Evolutionary conservation across 2,888 invertebrate species (phyloP).

Genomic region (Eristalinus aeneus): DNA sequence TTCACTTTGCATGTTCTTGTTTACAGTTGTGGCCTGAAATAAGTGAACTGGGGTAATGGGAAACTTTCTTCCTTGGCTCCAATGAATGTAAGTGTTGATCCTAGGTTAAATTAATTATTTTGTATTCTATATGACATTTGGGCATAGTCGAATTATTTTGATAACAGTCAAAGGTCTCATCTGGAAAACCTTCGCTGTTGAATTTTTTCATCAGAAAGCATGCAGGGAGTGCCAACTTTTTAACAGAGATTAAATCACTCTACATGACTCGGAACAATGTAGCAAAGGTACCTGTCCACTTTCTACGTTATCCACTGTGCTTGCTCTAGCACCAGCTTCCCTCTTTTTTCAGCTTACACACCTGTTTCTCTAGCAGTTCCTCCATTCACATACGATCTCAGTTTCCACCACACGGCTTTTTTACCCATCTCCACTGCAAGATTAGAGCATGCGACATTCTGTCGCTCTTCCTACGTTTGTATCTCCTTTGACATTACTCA

Average conservation of each 20-base stretch:
- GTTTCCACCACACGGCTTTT: constrained; percentile 23
- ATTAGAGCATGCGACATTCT: constrained; percentile 42
- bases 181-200: too few species aligned
- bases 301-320: neutral
- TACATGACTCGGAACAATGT: too few species aligned
- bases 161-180: too few species aligned
- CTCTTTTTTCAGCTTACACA: constrained; percentile 20
- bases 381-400: neutral
- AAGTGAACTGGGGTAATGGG: neutral
- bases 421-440: constrained; percentile 37
- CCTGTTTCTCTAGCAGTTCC: constrained; percentile 25
- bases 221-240: too few species aligned
- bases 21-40: neutral
- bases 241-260: too few species aligned
- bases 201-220: too few species aligned
- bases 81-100: too few species aligned
- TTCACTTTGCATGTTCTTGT: neutral
- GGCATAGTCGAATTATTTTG: too few species aligned
- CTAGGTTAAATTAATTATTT: too few species aligned
- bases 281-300: neutral
- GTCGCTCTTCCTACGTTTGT: neutral
- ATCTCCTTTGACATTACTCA: constrained; percentile 9
- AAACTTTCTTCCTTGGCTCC: too few species aligned
- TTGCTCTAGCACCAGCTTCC: neutral
- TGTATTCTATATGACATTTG: too few species aligned